These are phyloP conservation scores for Cephus rjabovi DNA, from an alignment of 2,888 invertebrate species.

Conservation along the genomic window DNA sequence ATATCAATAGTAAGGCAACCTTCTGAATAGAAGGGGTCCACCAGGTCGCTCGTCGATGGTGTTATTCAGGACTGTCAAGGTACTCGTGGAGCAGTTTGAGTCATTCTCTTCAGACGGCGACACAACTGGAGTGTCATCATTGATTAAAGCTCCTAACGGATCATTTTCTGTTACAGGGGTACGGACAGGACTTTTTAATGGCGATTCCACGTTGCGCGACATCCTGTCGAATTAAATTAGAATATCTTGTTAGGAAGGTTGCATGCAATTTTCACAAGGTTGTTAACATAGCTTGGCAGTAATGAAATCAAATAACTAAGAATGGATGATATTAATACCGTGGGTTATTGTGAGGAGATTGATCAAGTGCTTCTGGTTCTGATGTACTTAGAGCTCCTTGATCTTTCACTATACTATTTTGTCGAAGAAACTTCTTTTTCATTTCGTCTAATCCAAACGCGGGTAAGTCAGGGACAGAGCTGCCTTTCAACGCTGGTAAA, in stretches of 20 bases:
- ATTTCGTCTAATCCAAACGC: constrained; percentile 57
- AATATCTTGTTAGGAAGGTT: background rate
- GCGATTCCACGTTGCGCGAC: constrained; percentile 55
- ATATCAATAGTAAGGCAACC: constrained; percentile 34
- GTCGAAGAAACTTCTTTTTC: constrained; percentile 57
- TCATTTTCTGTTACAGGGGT: constrained; percentile 93
- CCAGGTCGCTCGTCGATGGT: constrained; percentile 58
- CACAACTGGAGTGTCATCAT: constrained; percentile 64
- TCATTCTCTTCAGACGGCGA: constrained; percentile 64
- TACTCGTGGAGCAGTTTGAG: constrained; percentile 65
- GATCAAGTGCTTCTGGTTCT: constrained; percentile 54
- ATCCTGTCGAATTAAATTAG: constrained; percentile 38
- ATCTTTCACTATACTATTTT: constrained; percentile 64
- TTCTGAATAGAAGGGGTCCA: constrained; percentile 62
- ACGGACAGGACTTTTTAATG: constrained; percentile 67
- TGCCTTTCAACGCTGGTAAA: constrained; percentile 55
- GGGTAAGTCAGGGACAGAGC: constrained; percentile 62
- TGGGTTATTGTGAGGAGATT: constrained; percentile 46
- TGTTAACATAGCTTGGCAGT: background rate
- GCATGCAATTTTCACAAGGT: background rate
- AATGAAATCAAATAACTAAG: background rate
- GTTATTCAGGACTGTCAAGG: constrained; percentile 61
- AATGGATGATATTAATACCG: constrained; percentile 42
- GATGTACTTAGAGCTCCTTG: constrained; percentile 45
- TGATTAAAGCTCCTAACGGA: constrained; percentile 84